A percentile compares a stretch with the other conserved stretches of the same genome.
These are phyloP conservation scores for Notocelia uddmanniana DNA, from an alignment of 2,888 invertebrate genomes.

Conservation along the genomic window DNA sequence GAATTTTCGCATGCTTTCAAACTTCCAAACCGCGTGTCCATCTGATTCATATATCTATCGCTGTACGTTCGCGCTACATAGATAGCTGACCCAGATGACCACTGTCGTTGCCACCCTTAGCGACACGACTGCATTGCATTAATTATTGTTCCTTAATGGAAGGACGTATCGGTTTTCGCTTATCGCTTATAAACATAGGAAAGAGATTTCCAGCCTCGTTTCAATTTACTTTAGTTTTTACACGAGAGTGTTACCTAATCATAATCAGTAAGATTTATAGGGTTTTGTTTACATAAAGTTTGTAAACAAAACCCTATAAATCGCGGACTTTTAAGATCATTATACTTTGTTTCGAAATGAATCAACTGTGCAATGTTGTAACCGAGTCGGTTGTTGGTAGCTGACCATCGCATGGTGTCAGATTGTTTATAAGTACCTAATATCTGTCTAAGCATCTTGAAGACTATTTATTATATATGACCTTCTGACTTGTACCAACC, in stretches of 20 bases:
- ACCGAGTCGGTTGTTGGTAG: too few relatives aligned
- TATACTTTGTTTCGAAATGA: not conserved
- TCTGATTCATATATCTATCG: conserved; percentile 7
- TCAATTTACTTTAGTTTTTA: conserved; percentile 51
- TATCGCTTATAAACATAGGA: conserved; percentile 68
- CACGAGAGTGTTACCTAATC: not conserved
- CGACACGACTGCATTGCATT: conserved; percentile 67
- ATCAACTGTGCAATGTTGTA: too few relatives aligned
- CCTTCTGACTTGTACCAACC: too few relatives aligned
- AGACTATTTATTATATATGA: too few relatives aligned
- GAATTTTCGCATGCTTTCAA: not conserved
- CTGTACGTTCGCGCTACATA: conserved; percentile 12
- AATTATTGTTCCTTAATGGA: conserved; percentile 72
- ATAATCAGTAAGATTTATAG: not conserved
- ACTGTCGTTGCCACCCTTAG: conserved; percentile 30
- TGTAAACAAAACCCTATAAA: too few relatives aligned
- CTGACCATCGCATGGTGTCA: too few relatives aligned
- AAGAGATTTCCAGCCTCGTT: conserved; percentile 68
- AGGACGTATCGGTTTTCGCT: conserved; percentile 76
- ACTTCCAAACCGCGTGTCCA: conserved; percentile 7
- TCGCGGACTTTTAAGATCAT: not conserved
- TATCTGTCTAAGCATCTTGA: too few relatives aligned
- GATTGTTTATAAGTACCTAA: too few relatives aligned
- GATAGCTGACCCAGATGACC: conserved; percentile 41
- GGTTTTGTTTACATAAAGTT: too few relatives aligned